phyloP scores from a whole-genome alignment of 2,888 invertebrate species.

The Fragum sueziense region DNA sequence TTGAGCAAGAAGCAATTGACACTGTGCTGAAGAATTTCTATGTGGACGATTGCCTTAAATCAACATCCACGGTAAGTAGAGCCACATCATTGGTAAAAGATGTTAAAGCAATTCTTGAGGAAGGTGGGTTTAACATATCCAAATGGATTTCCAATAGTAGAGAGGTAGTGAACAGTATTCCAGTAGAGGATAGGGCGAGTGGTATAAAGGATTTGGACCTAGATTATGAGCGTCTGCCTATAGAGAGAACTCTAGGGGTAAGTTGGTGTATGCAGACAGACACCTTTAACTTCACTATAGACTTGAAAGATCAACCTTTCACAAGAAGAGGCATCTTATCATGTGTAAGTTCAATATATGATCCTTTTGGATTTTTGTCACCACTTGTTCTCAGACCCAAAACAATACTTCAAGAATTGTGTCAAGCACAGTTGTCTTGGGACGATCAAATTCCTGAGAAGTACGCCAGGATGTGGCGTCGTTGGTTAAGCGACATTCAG shows the following conservation, averaged over 20 bases:
- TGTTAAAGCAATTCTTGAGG: conserved; percentile 22
- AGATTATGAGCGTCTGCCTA: conserved; percentile 23
- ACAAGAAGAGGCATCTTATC: conserved; percentile 37
- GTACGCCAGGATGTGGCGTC: conserved; percentile 29
- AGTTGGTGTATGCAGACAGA: conserved; percentile 56
- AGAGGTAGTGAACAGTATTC: conserved; percentile 41
- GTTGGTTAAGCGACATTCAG: conserved; percentile 49
- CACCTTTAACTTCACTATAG: conserved; percentile 38
- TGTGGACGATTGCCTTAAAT: conserved; percentile 41
- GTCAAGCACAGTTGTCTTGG: conserved; percentile 48
- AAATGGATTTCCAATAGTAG: conserved; percentile 53
- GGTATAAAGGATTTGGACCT: conserved; percentile 21
- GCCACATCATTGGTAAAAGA: conserved; percentile 35
- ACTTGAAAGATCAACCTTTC: neutral
- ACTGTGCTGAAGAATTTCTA: conserved; percentile 33
- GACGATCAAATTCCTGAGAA: conserved; percentile 55
- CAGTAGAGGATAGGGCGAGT: conserved; percentile 37
- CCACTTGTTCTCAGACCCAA: conserved; percentile 55
- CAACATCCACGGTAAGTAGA: conserved; percentile 11
- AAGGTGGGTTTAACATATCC: conserved; percentile 48
- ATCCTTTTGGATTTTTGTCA: conserved; percentile 60
- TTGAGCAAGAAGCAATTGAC: conserved; percentile 14
- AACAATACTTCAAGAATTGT: conserved; percentile 59
- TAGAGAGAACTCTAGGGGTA: conserved; percentile 49
- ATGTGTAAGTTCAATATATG: conserved; percentile 51